Evolutionary conservation across 2,888 invertebrate species (phyloP), one percentile per base, ranked within the genome.

Genomic region (Cordylochernes scorpioides): DNA sequence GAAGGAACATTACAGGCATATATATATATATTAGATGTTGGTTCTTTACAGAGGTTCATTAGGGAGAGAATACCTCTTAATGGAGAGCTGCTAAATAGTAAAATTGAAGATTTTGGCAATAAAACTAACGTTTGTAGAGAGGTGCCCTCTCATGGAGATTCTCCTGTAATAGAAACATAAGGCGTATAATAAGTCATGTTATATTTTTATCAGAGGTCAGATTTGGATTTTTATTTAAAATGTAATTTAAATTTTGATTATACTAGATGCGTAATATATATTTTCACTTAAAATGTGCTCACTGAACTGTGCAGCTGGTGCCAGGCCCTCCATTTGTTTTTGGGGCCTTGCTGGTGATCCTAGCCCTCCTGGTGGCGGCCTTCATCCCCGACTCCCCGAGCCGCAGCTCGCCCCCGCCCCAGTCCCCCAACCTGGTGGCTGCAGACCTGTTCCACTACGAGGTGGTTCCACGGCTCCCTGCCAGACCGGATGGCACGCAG

Each of bases 251-350:
- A 22, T 14, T 29, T 9, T 7, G 7, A 1, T 29, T 12, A 2
- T 10, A 25, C 14, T 9, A 9, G 14, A 13, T 25, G 7, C 10
- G n/a, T n/a, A n/a, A n/a, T n/a, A n/a, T n/a, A n/a, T n/a, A n/a
- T n/a, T n/a, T n/a, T n/a, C n/a, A n/a, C n/a, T n/a, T n/a, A n/a
- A n/a, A n/a, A n/a, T n/a, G n/a, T n/a, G n/a, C n/a, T n/a, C n/a
- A n/a, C n/a, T n/a, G n/a, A n/a, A n/a, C 13, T 18, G 31, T 31
- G 27, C 59, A 75, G 60, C 57, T 82, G 50, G 69, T 91, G 49
- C 91, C 91, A 19, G 97, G 97, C 2, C 97, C 97, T 33, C 94
- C 97, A 9, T 97, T 97, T 57, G 80, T 94, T 38, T 75, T 94
- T 56, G 97, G 97, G 35, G 86, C 94, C 30, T 62, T 94, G 51